Evolutionary conservation across 2,113 vertebrate genomes (phyloP).

Genomic region (Gallinago undulata): DNA sequence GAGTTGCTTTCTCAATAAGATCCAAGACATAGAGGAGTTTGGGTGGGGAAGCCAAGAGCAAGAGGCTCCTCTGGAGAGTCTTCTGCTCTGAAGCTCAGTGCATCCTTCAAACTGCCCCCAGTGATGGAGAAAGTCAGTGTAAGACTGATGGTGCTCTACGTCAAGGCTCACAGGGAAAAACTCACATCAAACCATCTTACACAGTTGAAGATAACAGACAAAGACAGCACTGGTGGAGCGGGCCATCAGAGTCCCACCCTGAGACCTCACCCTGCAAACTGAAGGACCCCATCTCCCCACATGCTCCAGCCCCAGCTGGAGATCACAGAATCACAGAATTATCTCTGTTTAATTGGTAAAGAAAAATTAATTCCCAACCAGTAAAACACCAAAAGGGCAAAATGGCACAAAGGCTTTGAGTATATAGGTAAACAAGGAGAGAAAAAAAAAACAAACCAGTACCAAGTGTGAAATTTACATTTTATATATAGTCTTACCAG

Average conservation of each 20-base stretch:
- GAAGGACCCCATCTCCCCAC: not conserved
- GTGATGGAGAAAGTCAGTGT: not conserved
- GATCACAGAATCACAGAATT: not conserved
- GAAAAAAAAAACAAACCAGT: too few species aligned
- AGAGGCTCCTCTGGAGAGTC: not conserved
- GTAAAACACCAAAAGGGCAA: not conserved
- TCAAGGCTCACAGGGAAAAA: not conserved
- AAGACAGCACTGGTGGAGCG: not conserved
- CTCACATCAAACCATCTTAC: not conserved
- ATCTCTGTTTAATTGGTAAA: not conserved
- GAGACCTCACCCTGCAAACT: not conserved
- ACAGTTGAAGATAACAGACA: rapidly evolving
- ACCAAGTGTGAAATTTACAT: not conserved
- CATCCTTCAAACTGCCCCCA: not conserved
- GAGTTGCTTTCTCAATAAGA: too few species aligned
- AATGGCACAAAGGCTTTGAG: not conserved
- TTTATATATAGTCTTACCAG: not conserved
- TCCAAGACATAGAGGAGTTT: not conserved
- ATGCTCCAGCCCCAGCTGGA: not conserved
- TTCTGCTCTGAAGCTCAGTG: not conserved
- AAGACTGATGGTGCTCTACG: rapidly evolving
- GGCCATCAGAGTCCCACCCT: rapidly evolving
- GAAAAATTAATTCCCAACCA: not conserved
- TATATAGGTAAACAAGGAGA: not conserved
- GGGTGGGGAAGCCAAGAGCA: not conserved